Conservation (phyloP, 1,140 invertebrate species). For the Pinna nobilis region DNA sequence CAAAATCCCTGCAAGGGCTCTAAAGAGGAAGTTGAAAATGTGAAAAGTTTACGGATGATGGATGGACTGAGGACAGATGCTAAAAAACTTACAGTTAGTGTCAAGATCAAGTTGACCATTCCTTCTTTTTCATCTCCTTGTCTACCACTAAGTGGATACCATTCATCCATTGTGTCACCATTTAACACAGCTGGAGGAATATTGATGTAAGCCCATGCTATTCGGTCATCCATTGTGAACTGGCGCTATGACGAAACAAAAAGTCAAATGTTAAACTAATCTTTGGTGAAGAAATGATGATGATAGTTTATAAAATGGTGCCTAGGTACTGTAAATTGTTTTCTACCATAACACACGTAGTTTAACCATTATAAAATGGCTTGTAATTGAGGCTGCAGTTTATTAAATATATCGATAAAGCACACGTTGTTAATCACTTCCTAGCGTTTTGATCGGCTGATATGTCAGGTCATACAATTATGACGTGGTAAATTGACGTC, state of each 20-base stretch:
- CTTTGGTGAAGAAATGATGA: neutral
- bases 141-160: conserved; percentile 93
- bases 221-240: conserved; percentile 95
- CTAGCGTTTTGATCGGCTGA: no score
- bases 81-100: conserved; percentile 79
- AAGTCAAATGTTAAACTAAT: neutral
- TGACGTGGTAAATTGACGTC: no score
- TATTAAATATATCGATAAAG: no score
- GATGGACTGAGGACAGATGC: neutral
- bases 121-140: conserved; percentile 96
- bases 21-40: no score
- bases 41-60: no score
- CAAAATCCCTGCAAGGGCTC: no score
- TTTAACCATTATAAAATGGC: no score
- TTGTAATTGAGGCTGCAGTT: no score
- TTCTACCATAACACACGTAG: no score
- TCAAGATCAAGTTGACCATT: conserved; percentile 80
- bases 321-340: neutral
- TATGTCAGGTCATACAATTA: no score
- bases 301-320: neutral
- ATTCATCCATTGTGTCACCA: conserved; percentile 94
- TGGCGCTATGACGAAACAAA: conserved; percentile 79
- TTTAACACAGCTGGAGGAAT: conserved; percentile 88
- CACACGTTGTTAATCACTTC: no score
- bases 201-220: conserved; percentile 90